Evolutionary conservation across 2,888 invertebrate genomes (phyloP), one percentile per base, ranked within the genome.

Genomic region (Petrolisthes cinctipes): DNA sequence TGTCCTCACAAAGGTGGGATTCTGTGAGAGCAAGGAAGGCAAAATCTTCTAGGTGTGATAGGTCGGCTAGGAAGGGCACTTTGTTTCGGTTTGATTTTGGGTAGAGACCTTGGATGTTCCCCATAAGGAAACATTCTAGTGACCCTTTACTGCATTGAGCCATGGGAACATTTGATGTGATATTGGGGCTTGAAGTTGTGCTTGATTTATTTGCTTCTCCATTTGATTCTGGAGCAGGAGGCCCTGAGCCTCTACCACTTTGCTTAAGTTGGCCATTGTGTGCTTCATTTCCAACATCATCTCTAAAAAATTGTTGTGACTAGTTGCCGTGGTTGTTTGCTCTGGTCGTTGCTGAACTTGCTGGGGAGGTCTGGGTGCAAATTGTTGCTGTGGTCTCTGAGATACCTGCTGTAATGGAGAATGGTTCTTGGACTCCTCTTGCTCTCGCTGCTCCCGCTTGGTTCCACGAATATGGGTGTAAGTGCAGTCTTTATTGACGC

Each of bases 1-100:
- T 80, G 54, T 80, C 80, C 56, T 80, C 80, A 5, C 80, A 23
- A 20, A 20, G 57, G 80, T 82, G 71, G 68, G 82, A 71, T 82
- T 82, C 82, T 17, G 82, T 71, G 4, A 71, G 53, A 17, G 82
- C 71, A 6, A 82, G 37, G 53, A 82, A 82, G 37, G 68, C 54
- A 71, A 82, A 53, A 54, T 82, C 68, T 68, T 82, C 82, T n/a
- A 51, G 82, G 51, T 37, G 4, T 66, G 82, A 6, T 68, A 82
- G 53, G 53, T 71, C 71, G n/a, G 17, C 51, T 17, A 82, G 82
- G 53, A 82, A 51, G 14, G 81, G 61, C 17, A 81, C 56, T 57
- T 80, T 80, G 53, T 57, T 56, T 80, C 57, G 23, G 20, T 80
- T 80, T 6, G n/a, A 14, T 53, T 80, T 80, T 20, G 56, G 56